Base-by-base conservation (phyloP, 2,113 vertebrate genomes). In the Aptenodytes patagonicus region DNA sequence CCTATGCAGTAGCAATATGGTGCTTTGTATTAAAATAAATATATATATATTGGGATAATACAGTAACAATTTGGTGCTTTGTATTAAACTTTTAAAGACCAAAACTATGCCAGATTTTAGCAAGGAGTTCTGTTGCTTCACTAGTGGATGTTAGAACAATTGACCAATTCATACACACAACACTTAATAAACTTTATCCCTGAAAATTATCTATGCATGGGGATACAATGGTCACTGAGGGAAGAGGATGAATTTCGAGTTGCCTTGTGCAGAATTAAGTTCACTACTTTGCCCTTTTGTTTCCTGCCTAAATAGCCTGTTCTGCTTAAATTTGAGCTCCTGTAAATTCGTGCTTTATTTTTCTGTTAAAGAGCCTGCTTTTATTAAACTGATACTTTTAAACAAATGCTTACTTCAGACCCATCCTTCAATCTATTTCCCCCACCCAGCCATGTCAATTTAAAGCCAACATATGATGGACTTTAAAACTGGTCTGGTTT, bases 381-480 rank as follows among this genome's bases (percentile, higher is more conserved):
- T 94, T 94, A 94, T 92, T 96, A 96, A 96, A 89, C 34, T 58
- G 61, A 66, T 85, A 11, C 46, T 76, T 85, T 90, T 85, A 94
- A 95, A 84, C 54, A 90, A 46, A 68, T 65, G 21, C 28, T 75
- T 49, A 40, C 93, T 36, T 66, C 36, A 91, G 72, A 82, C 28
- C 16, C 55, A 65, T n/a, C 28, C 34, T 91, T 89, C 66, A 83
- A 86, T 72, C 72, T 83, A 29, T 73, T 90, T 90, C 18, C 5
- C 6, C 6, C 6, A 78, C 4, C 6, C 11, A 62, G 11, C 9
- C 4, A 1, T 80, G 54, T 42, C 87, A 89, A 92, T 93, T 94
- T 87, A 90, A 94, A 96, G 73, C 8, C 29, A 90, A 75, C 3
- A 76, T 91, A 66, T 57, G 88, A 73, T n/a, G 46, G 18, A 66